A percentile compares a stretch with the other conserved stretches of the same genome.
phyloP scores from a whole-genome alignment of 2,888 invertebrate genomes.

The Homarus gammarus region DNA sequence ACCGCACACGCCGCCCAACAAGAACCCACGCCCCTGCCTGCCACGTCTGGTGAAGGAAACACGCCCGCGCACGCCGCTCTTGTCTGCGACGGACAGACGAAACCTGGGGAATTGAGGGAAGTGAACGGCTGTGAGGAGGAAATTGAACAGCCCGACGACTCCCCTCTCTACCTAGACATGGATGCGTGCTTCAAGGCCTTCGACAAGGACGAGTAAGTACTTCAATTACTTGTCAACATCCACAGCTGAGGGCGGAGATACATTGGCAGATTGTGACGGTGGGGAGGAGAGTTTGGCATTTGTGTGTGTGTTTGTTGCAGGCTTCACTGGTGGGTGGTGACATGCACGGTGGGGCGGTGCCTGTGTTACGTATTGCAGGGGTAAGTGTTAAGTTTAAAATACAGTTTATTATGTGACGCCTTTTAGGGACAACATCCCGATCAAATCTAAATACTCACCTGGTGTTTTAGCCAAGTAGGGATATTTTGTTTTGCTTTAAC shows the following conservation, averaged over 20 bases:
- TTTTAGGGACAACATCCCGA: too few relatives aligned
- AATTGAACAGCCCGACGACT: background rate
- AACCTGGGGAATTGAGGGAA: background rate
- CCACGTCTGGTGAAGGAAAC: too few relatives aligned
- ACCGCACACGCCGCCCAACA: background rate
- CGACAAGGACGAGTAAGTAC: constrained; percentile 90
- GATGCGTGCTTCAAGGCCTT: constrained; percentile 95
- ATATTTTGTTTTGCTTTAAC: too few relatives aligned
- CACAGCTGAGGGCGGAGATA: too few relatives aligned
- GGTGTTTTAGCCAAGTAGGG: too few relatives aligned
- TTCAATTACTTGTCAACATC: background rate
- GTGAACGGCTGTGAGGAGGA: background rate
- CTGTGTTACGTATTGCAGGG: too few relatives aligned
- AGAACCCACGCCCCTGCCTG: too few relatives aligned
- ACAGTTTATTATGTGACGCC: too few relatives aligned
- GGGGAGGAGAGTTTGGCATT: too few relatives aligned
- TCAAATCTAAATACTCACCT: too few relatives aligned
- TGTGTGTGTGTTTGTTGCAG: background rate
- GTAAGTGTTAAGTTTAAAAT: too few relatives aligned
- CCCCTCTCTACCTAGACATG: constrained; percentile 81
- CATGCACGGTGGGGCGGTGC: background rate
- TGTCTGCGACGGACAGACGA: background rate
- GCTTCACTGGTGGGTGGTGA: background rate
- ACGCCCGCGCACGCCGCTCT: constrained; percentile 6
- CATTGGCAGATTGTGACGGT: too few relatives aligned